A percentile compares a stretch with the other conserved stretches of the same genome.
phyloP scores from a whole-genome alignment of 37 sponge, comb jelly and placozoan genomes.

The Axinella damicornis region DNA sequence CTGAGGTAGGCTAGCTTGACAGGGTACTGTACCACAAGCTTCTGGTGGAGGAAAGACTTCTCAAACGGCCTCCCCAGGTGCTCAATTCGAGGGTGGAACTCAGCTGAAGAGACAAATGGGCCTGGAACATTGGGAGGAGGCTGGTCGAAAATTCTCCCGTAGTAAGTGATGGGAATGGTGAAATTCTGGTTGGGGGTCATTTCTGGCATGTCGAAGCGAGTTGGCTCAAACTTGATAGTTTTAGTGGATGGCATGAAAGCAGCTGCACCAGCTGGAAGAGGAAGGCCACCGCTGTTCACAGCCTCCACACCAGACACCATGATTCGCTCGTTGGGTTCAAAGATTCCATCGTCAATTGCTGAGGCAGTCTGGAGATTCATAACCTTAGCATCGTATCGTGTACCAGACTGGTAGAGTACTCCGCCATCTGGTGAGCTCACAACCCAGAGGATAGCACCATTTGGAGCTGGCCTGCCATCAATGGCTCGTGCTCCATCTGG shows the following conservation, averaged over 20 bases:
- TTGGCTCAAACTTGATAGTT: conserved; percentile 77
- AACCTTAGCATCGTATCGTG: conserved; percentile 70
- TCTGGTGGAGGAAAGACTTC: conserved; percentile 61
- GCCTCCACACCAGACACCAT: conserved; percentile 50
- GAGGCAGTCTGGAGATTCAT: conserved; percentile 43
- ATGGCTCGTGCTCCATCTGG: conserved; percentile 34
- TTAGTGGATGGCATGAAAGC: conserved; percentile 65
- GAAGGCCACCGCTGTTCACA: conserved; percentile 70
- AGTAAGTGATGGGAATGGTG: conserved; percentile 65
- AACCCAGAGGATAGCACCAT: conserved; percentile 75
- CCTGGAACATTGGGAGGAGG: conserved; percentile 85
- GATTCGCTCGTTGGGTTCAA: conserved; percentile 86
- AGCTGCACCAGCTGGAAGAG: conserved; percentile 66
- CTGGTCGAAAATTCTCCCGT: conserved; percentile 84
- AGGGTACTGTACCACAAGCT: conserved; percentile 81
- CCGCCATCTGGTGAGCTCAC: conserved; percentile 52
- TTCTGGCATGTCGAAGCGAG: conserved; percentile 63
- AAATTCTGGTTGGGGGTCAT: conserved; percentile 46
- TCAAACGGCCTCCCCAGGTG: conserved; percentile 83
- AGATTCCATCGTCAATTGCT: conserved; percentile 86
- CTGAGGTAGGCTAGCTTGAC: conserved; percentile 71
- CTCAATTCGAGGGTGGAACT: conserved; percentile 71
- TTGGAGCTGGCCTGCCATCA: conserved; percentile 50
- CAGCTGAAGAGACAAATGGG: conserved; percentile 76
- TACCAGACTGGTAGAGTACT: conserved; percentile 59